These are phyloP conservation scores for Pyrochroa serraticornis DNA, from an alignment of 2,888 invertebrate genomes.

Conservation along the genomic window DNA sequence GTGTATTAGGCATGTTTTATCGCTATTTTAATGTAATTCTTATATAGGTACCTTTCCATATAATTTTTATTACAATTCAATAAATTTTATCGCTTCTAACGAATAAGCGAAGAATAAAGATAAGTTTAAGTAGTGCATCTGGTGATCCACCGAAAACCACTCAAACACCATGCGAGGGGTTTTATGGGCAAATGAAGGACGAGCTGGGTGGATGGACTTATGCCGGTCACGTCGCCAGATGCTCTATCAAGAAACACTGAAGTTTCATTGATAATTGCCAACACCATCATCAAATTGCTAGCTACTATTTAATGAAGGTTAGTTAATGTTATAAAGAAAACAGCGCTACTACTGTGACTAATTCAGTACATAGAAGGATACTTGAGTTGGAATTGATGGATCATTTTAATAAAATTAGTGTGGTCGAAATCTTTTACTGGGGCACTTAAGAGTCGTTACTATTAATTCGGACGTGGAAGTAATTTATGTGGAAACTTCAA, in stretches of 20 bases:
- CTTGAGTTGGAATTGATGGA: conserved; percentile 10
- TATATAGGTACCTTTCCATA: background rate
- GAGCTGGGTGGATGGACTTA: background rate
- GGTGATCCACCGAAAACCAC: background rate
- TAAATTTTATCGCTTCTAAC: conserved; percentile 3
- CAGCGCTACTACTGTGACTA: conserved; percentile 15
- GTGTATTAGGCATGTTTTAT: background rate
- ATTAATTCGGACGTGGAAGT: background rate
- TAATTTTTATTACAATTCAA: conserved; percentile 6
- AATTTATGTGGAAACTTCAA: background rate
- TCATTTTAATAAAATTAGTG: conserved; percentile 1
- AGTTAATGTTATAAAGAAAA: conserved; percentile 10
- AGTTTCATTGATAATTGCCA: conserved; percentile 19
- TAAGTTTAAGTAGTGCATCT: conserved; percentile 2
- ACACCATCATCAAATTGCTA: conserved; percentile 17
- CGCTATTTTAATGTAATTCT: conserved; percentile 2
- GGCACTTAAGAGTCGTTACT: too few relatives aligned
- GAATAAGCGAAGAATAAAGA: conserved; percentile 3
- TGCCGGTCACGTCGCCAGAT: conserved; percentile 9
- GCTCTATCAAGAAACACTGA: conserved; percentile 5
- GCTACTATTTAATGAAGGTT: conserved; percentile 21
- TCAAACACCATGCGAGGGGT: background rate
- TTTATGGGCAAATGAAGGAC: conserved; percentile 1
- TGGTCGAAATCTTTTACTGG: background rate
- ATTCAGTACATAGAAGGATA: conserved; percentile 4